Conservation (phyloP, 23 tunicate species). For the Oikopleura vanhoeffeni region DNA sequence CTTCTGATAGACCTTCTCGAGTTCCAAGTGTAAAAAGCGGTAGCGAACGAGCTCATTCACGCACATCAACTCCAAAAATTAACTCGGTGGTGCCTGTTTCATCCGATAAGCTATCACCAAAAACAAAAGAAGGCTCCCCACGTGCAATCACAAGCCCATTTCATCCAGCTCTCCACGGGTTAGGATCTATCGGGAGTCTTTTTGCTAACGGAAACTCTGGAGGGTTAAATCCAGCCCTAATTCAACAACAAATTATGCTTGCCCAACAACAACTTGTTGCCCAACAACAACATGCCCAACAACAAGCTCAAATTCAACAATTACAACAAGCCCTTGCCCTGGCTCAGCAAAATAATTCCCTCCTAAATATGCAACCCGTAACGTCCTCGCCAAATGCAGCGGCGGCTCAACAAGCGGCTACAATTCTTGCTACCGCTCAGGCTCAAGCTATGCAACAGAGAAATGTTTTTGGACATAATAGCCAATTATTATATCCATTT, state of each 20-base stretch:
- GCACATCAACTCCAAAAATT: neutral
- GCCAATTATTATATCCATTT: neutral
- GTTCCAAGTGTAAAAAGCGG: neutral
- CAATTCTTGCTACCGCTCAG: neutral
- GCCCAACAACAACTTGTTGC: neutral
- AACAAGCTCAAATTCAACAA: neutral
- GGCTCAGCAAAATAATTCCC: neutral
- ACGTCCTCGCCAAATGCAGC: neutral
- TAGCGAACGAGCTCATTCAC: neutral
- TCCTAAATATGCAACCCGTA: neutral
- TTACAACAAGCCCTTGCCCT: neutral
- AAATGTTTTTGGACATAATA: neutral
- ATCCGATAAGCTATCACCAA: neutral
- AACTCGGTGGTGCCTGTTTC: neutral
- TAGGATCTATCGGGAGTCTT: neutral
- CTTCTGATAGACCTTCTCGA: neutral
- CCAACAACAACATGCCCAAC: slow-evolving; percentile 11
- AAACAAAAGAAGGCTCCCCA: neutral
- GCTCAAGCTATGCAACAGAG: slow-evolving; percentile 1
- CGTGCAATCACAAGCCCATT: neutral
- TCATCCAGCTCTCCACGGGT: slow-evolving; percentile 8
- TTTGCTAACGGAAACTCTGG: neutral
- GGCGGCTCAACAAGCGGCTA: neutral
- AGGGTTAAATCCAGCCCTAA: neutral
- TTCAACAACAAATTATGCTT: neutral